Evolutionary conservation across 2,888 invertebrate genomes (phyloP).

Genomic region (Carabus problematicus): DNA sequence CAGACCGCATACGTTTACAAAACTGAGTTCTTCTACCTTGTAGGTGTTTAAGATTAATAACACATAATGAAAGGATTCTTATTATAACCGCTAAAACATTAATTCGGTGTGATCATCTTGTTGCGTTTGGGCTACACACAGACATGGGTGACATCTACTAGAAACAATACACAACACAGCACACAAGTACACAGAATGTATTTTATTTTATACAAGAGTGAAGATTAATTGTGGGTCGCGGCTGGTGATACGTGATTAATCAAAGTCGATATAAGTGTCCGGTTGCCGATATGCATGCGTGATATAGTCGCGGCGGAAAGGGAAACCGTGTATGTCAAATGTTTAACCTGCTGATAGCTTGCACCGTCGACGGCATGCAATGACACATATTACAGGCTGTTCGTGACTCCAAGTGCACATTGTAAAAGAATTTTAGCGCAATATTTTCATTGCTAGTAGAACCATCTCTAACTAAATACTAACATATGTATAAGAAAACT

Average conservation of each 20-base stretch:
- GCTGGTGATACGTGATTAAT: conserved; percentile 29
- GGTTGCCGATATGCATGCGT: conserved; percentile 32
- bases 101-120: conserved; percentile 33
- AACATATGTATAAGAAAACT: too few relatives aligned
- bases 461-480: too few relatives aligned
- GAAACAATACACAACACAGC: conserved; percentile 23
- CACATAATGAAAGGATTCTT: conserved; percentile 28
- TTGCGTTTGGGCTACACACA: conserved; percentile 12
- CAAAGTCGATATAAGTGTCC: conserved; percentile 38
- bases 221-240: conserved; percentile 38
- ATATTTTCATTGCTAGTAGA: too few relatives aligned
- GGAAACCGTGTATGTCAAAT: conserved; percentile 25
- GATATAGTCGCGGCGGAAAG: conserved; percentile 34
- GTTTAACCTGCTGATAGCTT: neutral
- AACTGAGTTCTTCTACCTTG: neutral
- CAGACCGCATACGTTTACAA: neutral
- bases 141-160: conserved; percentile 3
- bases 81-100: conserved; percentile 34
- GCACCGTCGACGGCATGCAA: too few relatives aligned
- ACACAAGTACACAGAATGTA: conserved; percentile 15
- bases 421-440: too few relatives aligned
- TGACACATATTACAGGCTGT: too few relatives aligned
- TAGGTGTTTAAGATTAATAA: neutral
- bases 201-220: conserved; percentile 27
- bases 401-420: too few relatives aligned